Evolutionary conservation across 2,888 invertebrate genomes (phyloP), one percentile per base, ranked within the genome.

Genomic region (Dascillus cervinus): DNA sequence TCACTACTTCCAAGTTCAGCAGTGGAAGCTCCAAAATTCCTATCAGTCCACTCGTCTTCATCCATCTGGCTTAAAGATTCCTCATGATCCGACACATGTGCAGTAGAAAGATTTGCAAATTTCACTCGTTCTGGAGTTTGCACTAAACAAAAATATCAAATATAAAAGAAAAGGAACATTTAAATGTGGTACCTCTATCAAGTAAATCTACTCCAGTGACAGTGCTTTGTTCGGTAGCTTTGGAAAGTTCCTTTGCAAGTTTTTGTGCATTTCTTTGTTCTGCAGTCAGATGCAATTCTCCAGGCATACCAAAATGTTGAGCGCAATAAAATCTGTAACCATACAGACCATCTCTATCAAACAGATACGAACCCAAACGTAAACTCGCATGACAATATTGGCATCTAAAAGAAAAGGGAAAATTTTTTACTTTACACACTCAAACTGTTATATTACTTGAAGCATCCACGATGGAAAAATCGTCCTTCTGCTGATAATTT

Each of bases 11-110:
- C 62, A 52, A 73, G 65, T 60, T 81, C 81, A 14, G 79, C 79
- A 13, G 82, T 77, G 23, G 82, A 78, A 1, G 86, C 85, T 22
- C 88, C 79, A 62, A 90, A 90, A 69, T 95, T 95, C 46, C 89
- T 75, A 50, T 91, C 90, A 0, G 91, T 92, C 87, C 94, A 92
- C 60, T 94, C 92, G 56, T 94, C 92, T 60, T 95, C 94, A 56
- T 91, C 91, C 64, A 91, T 88, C 64, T 88, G 87, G 62, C 77
- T 77, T 12, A 73, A 69, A 2, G 73, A 70, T 47, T 79, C 75
- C 46, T 76, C 75, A n/a, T 71, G 67, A 49, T 79, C 79, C 53
- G 75, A 70, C 30, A 56, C 52, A 29, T 62, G 58, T 5, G 56
- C 58, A 30, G 71, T 71, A 13, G 77, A 77, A 8, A 79, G 64